Base-by-base conservation (phyloP, 2,797 vertebrate species). In the Myripristis jacobus region DNA sequence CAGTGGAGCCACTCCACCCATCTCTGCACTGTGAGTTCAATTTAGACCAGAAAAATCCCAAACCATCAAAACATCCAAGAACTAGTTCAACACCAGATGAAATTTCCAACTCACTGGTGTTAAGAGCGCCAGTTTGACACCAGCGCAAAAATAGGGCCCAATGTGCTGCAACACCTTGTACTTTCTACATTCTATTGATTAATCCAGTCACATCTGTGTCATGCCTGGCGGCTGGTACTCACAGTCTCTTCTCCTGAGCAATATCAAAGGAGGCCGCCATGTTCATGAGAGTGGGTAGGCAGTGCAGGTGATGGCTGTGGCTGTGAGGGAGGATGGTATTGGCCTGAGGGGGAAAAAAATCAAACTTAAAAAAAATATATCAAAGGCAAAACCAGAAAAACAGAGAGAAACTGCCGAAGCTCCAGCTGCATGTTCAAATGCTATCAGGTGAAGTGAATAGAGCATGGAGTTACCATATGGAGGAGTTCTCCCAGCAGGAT, bases 191-290 rank as follows among this genome's bases (percentile, higher is more conserved):
- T n/a, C n/a, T n/a, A n/a, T n/a, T n/a, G n/a, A n/a, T n/a, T n/a
- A n/a, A n/a, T n/a, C n/a, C n/a, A n/a, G n/a, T 34, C 15, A 46
- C 16, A 21, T 13, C 3, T 47, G 31, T 19, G 25, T 46, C 43
- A 47, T 10, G 22, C 7, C 16, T 25, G 18, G 18, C 4, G 56
- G 11, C 41, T 3, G 58, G 73, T 73, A 93, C 95, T 95, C 90
- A 95, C 95, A 94, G 70, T 80, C 94, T 92, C 68, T 95, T 96
- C 75, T 96, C 96, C 77, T 94, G 95, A 67, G 92, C 65, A 73
- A 96, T 95, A 81, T 96, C 95, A 64, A 96, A 96, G 38, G 96
- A 96, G 34, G 95, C 95, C 16, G 95, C 95, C 94, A 96, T 94
- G 63, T 95, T 96, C 93, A 96, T 95, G 66, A 96, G 84, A 11